phyloP scores from a whole-genome alignment of 2,113 vertebrate genomes.

The Labeo rohita region DNA sequence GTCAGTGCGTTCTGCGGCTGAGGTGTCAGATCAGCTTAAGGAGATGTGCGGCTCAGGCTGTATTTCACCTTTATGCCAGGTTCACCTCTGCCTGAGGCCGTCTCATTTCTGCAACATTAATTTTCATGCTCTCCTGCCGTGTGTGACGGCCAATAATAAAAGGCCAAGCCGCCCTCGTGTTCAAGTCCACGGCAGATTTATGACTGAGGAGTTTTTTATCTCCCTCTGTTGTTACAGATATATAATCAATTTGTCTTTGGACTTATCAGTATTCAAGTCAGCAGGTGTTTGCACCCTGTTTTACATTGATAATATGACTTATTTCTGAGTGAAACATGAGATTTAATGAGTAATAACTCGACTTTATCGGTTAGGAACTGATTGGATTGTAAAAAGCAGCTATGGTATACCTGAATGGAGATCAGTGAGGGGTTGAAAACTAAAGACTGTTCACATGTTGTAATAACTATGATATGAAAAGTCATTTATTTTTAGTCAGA shows the following conservation, averaged over 20 bases:
- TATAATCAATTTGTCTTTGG: background rate
- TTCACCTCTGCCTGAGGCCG: conserved; percentile 40
- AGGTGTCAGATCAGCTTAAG: conserved; percentile 42
- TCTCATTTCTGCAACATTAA: conserved; percentile 54
- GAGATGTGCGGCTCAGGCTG: background rate
- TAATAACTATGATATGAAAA: background rate
- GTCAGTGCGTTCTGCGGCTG: conserved; percentile 18
- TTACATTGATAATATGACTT: background rate
- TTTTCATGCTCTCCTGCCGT: conserved; percentile 39
- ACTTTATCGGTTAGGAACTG: background rate
- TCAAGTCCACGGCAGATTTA: conserved; percentile 13
- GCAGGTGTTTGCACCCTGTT: background rate
- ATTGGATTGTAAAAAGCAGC: background rate
- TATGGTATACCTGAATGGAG: background rate
- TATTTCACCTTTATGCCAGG: conserved; percentile 48
- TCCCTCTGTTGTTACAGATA: background rate
- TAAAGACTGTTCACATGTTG: background rate
- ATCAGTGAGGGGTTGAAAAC: background rate
- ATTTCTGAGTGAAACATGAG: background rate
- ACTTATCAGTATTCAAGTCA: background rate
- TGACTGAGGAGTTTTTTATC: conserved; percentile 9
- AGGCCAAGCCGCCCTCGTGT: conserved; percentile 10
- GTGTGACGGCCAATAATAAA: conserved; percentile 44
- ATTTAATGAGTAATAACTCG: background rate
- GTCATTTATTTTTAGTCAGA: background rate